These are phyloP conservation scores for Thomomys bottae DNA, from an alignment of 2,113 vertebrate genomes.

Conservation along the genomic window DNA sequence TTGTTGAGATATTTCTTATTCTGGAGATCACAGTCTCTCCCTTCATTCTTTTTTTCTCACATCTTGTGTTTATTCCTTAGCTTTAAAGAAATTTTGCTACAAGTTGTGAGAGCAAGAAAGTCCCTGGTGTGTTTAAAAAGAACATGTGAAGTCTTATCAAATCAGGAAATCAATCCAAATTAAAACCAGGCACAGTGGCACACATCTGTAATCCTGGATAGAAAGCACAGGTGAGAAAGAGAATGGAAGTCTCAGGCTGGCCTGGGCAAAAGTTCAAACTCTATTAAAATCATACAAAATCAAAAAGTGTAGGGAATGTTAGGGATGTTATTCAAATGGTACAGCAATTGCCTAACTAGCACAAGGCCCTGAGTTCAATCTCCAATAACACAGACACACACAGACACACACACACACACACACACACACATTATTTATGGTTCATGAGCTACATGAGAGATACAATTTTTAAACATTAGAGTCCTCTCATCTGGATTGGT, in stretches of 20 bases:
- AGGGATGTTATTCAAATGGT: no score
- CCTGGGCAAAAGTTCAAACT: no score
- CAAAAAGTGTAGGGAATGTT: no score
- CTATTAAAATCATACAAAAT: no score
- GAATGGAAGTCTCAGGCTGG: no score
- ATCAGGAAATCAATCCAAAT: neutral
- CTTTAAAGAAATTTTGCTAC: neutral
- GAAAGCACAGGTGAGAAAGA: no score
- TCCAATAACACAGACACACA: no score
- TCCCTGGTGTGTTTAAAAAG: slow-evolving; percentile 33
- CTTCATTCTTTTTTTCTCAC: neutral
- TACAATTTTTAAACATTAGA: neutral
- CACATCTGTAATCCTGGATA: no score
- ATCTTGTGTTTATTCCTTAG: neutral
- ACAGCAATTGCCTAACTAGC: no score
- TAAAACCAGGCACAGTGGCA: no score
- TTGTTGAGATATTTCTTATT: slow-evolving; percentile 75
- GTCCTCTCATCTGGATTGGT: neutral
- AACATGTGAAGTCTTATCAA: slow-evolving; percentile 32
- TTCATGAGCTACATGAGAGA: neutral
- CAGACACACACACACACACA: no score
- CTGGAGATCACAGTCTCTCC: slow-evolving; percentile 43
- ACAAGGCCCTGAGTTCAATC: no score
- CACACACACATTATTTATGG: neutral
- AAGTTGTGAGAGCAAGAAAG: neutral